These are phyloP conservation scores for Linurgus olivaceus DNA, from an alignment of 2,797 vertebrate genomes.

Conservation along the genomic window DNA sequence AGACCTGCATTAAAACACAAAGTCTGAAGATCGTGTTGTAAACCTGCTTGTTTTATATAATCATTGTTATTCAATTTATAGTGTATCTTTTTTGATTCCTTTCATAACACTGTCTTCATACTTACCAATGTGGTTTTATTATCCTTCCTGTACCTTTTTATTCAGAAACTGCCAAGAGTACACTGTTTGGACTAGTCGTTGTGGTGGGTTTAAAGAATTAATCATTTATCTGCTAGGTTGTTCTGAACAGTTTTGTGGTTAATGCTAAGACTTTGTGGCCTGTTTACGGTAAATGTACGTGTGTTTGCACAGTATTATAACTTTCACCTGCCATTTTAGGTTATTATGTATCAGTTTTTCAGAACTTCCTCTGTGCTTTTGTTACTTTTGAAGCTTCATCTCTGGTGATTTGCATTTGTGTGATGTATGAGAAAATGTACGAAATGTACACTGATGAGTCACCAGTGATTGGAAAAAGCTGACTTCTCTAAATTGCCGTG, in stretches of 20 bases:
- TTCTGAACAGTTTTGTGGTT: background rate
- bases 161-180: background rate
- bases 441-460: background rate
- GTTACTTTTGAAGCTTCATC: background rate
- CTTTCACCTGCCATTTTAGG: slow-evolving; percentile 5
- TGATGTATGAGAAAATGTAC: background rate
- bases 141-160: slow-evolving; percentile 11
- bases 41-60: slow-evolving; percentile 18
- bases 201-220: slow-evolving; percentile 17
- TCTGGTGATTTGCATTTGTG: slow-evolving; percentile 26
- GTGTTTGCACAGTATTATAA: slow-evolving; percentile 11
- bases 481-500: slow-evolving; percentile 8
- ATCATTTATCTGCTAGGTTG: background rate
- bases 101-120: slow-evolving; percentile 46
- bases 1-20: slow-evolving; percentile 24
- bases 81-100: slow-evolving; percentile 17
- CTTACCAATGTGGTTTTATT: slow-evolving; percentile 8
- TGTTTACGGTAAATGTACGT: slow-evolving; percentile 7
- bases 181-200: background rate
- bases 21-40: slow-evolving; percentile 47
- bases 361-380: background rate
- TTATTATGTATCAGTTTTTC: background rate
- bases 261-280: background rate
- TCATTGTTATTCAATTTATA: slow-evolving; percentile 35
- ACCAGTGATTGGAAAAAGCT: background rate